Base-by-base conservation (phyloP, 2,113 vertebrate species). In the Sander lucioperca region DNA sequence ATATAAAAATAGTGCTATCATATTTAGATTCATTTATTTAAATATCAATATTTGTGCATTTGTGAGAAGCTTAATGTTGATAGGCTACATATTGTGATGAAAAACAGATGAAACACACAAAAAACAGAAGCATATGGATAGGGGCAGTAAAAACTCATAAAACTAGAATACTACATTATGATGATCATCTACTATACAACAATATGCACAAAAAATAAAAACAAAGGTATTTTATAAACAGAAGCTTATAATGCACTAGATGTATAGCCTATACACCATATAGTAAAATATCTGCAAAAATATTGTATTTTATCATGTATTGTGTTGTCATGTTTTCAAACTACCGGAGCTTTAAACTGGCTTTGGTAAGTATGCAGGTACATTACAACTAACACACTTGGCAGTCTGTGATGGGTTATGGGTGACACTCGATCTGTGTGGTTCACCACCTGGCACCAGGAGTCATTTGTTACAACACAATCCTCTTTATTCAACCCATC, bases 371-470 rank as follows among this genome's bases (percentile, higher is more conserved):
- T 63, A 10, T 47, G 33, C 21, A 56, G 19, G 27, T 56, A 10
- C 27, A 56, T 53, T 2, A 1, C 57, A 5, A 23, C 15, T 36
- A 25, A 5, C 13, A 25, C 39, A 21, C 2, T n/a, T 43, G 25
- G n/a, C 18, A 43, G 47, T 48, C 53, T 59, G 33, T 36, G 53
- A 13, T 39, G 54, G n/a, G 59, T 63, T 82, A 74, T 75, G 73
- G 59, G 6, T 68, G 63, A 56, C 39, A 77, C 21, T 53, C 6
- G 36, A 59, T 80, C 71, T 30, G 69, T 65, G 51, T 27, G 56
- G 79, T 80, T 73, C 72, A 79, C 79, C 74, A 51, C 36, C 56
- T 74, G 85, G 86, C 85, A 85, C 89, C 88, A 89, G 70, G 66
- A 80, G 3, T 78, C 57, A 71, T 91, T 88, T 79, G 75, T 80